Evolutionary conservation across 2,113 vertebrate species (phyloP).

Genomic region (Heterocephalus glaber): DNA sequence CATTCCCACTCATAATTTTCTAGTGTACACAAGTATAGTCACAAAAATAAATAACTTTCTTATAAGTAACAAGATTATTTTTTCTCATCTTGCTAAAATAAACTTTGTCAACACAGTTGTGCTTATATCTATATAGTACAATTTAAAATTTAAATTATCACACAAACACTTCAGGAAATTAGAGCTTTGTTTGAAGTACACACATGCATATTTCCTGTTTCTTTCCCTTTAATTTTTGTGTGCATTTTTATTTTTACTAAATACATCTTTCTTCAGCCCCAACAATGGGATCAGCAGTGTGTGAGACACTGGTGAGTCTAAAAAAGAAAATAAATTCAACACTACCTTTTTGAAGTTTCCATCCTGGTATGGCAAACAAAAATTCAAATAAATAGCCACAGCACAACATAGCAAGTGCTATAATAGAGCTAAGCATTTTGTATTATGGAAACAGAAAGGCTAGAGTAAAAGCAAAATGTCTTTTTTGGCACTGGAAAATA

Average conservation of each 20-base stretch:
- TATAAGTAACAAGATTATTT: background rate
- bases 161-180: background rate
- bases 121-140: background rate
- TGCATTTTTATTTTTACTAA: background rate
- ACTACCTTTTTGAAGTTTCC: background rate
- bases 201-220: background rate
- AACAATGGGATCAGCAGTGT: background rate
- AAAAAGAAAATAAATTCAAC: background rate
- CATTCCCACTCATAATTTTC: background rate
- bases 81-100: background rate
- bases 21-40: background rate
- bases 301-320: background rate
- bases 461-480: background rate
- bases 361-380: background rate
- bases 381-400: background rate
- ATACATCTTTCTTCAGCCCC: background rate
- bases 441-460: conserved; percentile 10
- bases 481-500: conserved; percentile 46
- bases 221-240: background rate
- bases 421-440: background rate
- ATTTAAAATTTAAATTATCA: background rate
- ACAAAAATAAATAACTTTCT: background rate
- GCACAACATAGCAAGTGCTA: background rate
- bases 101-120: background rate
- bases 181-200: background rate